Conservation (phyloP, 1,140 invertebrate genomes). For the Bombus soroeensis region DNA sequence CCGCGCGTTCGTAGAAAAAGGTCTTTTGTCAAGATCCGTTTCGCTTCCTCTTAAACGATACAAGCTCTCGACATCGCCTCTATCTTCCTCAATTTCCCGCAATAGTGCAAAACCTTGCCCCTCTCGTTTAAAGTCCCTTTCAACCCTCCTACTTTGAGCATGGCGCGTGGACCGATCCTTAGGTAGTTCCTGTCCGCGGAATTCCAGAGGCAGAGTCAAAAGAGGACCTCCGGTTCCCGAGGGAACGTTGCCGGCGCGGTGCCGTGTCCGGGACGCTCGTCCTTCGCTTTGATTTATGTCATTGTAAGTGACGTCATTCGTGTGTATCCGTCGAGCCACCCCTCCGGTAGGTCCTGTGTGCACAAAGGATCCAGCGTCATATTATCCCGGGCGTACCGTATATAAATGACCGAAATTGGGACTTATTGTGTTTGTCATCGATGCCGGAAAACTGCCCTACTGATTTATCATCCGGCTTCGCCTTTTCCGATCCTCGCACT, state of each 20-base stretch:
- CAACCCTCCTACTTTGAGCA: conserved; percentile 12
- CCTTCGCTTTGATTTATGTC: conserved; percentile 83
- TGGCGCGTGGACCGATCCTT: conserved; percentile 36
- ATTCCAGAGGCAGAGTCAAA: conserved; percentile 64
- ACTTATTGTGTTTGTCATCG: conserved; percentile 84
- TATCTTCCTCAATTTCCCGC: conserved; percentile 21
- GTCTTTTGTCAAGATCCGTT: neutral
- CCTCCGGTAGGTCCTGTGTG: conserved; percentile 70
- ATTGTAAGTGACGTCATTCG: conserved; percentile 84
- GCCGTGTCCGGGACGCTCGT: conserved; percentile 77
- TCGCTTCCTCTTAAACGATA: neutral
- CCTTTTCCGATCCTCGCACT: conserved; percentile 18
- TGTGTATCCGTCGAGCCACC: conserved; percentile 71
- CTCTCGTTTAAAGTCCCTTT: conserved; percentile 19
- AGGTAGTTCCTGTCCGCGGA: conserved; percentile 20
- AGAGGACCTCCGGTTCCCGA: conserved; percentile 70
- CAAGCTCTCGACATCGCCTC: neutral
- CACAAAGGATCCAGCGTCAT: conserved; percentile 81
- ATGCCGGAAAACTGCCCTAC: conserved; percentile 76
- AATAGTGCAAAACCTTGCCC: conserved; percentile 19
- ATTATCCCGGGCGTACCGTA: conserved; percentile 81
- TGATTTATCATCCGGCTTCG: conserved; percentile 77
- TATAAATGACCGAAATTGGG: conserved; percentile 83
- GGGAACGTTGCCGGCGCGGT: conserved; percentile 73
- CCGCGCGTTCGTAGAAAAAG: too few relatives aligned